Evolutionary conservation across 2,888 invertebrate species (phyloP).

Genomic region (Pollenia griseotomentosa): DNA sequence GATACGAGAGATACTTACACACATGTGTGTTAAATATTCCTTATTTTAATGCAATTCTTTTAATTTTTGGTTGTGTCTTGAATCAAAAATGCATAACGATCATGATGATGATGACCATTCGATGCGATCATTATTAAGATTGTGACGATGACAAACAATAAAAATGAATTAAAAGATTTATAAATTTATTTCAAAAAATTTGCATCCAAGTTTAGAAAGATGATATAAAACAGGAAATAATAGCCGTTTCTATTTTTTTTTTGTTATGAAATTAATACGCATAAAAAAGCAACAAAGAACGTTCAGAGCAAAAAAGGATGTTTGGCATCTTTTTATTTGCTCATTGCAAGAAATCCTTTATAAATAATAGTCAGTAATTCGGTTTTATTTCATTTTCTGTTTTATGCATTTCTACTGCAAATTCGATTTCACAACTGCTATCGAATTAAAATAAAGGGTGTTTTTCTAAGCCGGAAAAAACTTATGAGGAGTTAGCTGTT

Average conservation of each 20-base stretch:
- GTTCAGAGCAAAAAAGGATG: constrained; percentile 66
- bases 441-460: constrained; percentile 48
- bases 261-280: constrained; percentile 71
- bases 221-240: constrained; percentile 68
- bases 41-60: constrained; percentile 65
- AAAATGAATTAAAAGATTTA: constrained; percentile 65
- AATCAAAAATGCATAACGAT: constrained; percentile 67
- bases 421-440: constrained; percentile 23
- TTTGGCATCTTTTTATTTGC: constrained; percentile 52
- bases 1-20: background rate
- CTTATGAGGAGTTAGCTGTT: too few relatives aligned
- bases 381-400: constrained; percentile 30
- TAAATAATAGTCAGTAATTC: constrained; percentile 63
- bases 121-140: constrained; percentile 35
- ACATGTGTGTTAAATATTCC: constrained; percentile 32
- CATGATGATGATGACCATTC: constrained; percentile 10
- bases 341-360: constrained; percentile 59
- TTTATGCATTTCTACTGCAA: constrained; percentile 52
- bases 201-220: constrained; percentile 18
- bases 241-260: constrained; percentile 51
- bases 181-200: constrained; percentile 15
- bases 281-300: constrained; percentile 50
- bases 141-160: constrained; percentile 64
- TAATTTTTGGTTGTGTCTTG: background rate
- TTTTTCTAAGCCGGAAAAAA: background rate